A percentile compares a stretch with the other conserved stretches of the same genome.
phyloP scores from a whole-genome alignment of 2,113 vertebrate species.

The Sorex fumeus region DNA sequence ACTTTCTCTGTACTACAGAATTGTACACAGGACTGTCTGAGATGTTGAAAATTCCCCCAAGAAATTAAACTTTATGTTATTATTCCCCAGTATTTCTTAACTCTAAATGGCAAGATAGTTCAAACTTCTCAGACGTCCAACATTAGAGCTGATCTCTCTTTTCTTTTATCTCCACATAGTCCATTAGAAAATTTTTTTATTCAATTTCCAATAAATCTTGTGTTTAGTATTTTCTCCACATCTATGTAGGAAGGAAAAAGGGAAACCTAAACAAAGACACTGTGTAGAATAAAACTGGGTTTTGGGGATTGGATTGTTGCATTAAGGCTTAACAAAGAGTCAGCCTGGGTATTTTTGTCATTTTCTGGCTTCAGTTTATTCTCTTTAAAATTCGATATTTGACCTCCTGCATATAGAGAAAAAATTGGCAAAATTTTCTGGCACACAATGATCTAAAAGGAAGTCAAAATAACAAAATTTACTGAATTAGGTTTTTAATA shows the following conservation, averaged over 20 bases:
- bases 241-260: background rate
- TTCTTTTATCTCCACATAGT: background rate
- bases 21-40: background rate
- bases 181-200: background rate
- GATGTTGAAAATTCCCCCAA: background rate
- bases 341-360: background rate
- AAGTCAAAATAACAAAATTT: background rate
- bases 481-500: slow-evolving; percentile 11
- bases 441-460: background rate
- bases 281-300: background rate
- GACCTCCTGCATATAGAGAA: background rate
- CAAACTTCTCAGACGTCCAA: background rate
- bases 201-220: background rate
- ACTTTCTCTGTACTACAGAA: background rate
- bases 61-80: background rate
- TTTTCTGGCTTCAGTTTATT: background rate
- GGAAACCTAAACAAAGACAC: background rate
- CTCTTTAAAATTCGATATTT: background rate
- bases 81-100: background rate
- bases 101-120: background rate
- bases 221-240: background rate
- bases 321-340: background rate
- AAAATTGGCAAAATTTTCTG: background rate
- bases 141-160: background rate
- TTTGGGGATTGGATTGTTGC: background rate